Base-by-base conservation (phyloP, 2,797 vertebrate species). In the Sebastes hubbsi region DNA sequence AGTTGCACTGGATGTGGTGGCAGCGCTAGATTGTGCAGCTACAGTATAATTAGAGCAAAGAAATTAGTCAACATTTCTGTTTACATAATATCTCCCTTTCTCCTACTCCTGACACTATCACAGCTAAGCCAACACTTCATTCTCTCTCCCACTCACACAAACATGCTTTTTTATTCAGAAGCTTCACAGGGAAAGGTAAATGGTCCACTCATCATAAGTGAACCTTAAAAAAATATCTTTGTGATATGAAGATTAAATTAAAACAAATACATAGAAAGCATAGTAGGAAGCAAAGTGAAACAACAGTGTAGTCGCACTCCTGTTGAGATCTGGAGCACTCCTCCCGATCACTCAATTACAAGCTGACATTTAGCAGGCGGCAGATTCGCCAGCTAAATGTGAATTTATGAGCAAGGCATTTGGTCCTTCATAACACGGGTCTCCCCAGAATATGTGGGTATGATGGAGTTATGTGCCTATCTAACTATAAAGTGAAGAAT, bases 291-390 rank as follows among this genome's bases (percentile, higher is more conserved):
- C 22, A 52, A 61, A 76, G 54, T 16, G 30, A 77, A 72, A 29
- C 14, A 8, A 60, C 38, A 38, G 66, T 16, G 66, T 24, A 24
- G 65, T 24, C 32, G 29, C 38, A 42, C 34, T 20, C 49, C 49
- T 72, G 66, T 72, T 75, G 66, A 75, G 76, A 75, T 78, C 36
- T 73, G 58, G 38, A 60, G 56, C 27, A 32, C 38, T 36, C 29
- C 14, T 46, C 20, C 52, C 1, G 2, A 72, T 83, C 25, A 49
- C 29, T 84, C 73, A 72, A 32, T 78, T 75, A 84, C 59, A 72
- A 30, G 65, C 4, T 86, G 79, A 88, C 81, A 85, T 83, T 83
- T 81, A 78, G 42, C 34, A 52, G 38, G 46, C 65, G 42, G 56
- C 46, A 78, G 25, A 72, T 71, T 75, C 46, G 2, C 18, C 16